Percentiles rank a stretch among this genome's conserved stretches.
These are phyloP conservation scores for Galleria mellonella DNA, from an alignment of 1,140 invertebrate genomes.

Conservation along the genomic window DNA sequence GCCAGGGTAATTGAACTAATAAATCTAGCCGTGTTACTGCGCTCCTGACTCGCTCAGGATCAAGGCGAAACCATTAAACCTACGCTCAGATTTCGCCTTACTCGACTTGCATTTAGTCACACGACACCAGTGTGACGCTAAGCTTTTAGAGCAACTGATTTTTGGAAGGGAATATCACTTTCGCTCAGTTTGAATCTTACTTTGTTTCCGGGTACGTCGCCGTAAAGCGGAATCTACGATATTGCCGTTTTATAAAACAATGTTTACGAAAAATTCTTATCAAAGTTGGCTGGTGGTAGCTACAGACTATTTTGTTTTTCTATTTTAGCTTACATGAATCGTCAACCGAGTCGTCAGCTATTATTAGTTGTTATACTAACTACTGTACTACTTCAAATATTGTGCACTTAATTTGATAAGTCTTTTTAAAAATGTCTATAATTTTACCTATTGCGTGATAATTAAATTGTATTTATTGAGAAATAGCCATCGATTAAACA, in stretches of 20 bases:
- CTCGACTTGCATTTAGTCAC: slow-evolving; percentile 24
- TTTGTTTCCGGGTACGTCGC: not conserved
- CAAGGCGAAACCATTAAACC: slow-evolving; percentile 55
- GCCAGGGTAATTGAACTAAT: slow-evolving; percentile 68
- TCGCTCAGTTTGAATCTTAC: slow-evolving; percentile 2
- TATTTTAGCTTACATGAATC: slow-evolving; percentile 1
- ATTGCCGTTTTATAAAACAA: slow-evolving; percentile 5
- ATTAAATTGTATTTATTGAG: too few relatives aligned
- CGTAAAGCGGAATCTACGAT: slow-evolving; percentile 1
- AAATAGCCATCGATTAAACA: too few relatives aligned
- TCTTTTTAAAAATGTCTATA: too few relatives aligned
- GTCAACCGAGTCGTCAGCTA: not conserved
- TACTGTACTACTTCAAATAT: too few relatives aligned
- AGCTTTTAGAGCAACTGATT: slow-evolving; percentile 6
- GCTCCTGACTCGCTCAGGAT: slow-evolving; percentile 45
- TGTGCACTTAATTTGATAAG: too few relatives aligned
- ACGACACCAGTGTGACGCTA: slow-evolving; percentile 13
- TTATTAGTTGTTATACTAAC: not conserved
- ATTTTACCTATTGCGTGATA: too few relatives aligned
- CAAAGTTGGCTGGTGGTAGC: slow-evolving; percentile 2
- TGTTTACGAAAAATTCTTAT: slow-evolving; percentile 5
- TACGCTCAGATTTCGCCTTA: slow-evolving; percentile 38
- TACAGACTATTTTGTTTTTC: not conserved
- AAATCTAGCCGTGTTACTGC: slow-evolving; percentile 62
- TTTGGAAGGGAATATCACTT: slow-evolving; percentile 1